A percentile compares a stretch with the other conserved stretches of the same genome.
Evolutionary conservation across 2,113 vertebrate genomes (phyloP).

Genomic region (Jaculus jaculus): DNA sequence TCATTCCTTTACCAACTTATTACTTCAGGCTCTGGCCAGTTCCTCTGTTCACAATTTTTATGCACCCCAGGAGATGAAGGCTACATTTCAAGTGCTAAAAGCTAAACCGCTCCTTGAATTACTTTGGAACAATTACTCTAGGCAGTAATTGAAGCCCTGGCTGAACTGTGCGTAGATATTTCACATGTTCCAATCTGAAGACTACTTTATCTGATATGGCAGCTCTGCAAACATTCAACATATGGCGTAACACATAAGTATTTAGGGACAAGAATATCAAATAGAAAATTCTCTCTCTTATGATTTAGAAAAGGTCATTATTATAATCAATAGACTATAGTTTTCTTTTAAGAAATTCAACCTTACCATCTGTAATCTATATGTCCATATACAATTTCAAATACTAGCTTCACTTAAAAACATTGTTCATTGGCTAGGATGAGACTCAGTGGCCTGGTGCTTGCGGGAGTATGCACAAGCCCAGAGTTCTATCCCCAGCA

Average conservation of each 20-base stretch:
- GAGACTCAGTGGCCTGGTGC: not conserved
- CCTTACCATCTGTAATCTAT: constrained; percentile 69
- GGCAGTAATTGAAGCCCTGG: constrained; percentile 60
- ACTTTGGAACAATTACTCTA: constrained; percentile 46
- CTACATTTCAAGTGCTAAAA: constrained; percentile 39
- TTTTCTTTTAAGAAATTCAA: not conserved
- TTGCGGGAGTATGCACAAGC: not conserved
- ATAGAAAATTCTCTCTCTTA: constrained; percentile 11
- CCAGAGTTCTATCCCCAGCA: not conserved
- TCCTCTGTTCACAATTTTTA: not conserved
- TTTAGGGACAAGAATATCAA: not conserved
- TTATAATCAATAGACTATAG: constrained; percentile 8
- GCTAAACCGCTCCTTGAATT: constrained; percentile 62
- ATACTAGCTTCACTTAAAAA: constrained; percentile 58
- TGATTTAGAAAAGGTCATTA: constrained; percentile 16
- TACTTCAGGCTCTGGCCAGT: constrained; percentile 19
- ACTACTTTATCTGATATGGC: not conserved
- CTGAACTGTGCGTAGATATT: constrained; percentile 42
- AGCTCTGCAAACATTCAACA: not conserved
- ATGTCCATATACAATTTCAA: constrained; percentile 67
- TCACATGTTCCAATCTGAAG: not conserved
- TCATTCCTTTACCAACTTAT: constrained; percentile 51
- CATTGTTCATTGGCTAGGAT: not conserved
- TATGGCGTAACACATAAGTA: not conserved
- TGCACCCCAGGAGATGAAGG: constrained; percentile 38